Evolutionary conservation across 2,113 vertebrate species (phyloP).

Genomic region (Stegostoma tigrinum): DNA sequence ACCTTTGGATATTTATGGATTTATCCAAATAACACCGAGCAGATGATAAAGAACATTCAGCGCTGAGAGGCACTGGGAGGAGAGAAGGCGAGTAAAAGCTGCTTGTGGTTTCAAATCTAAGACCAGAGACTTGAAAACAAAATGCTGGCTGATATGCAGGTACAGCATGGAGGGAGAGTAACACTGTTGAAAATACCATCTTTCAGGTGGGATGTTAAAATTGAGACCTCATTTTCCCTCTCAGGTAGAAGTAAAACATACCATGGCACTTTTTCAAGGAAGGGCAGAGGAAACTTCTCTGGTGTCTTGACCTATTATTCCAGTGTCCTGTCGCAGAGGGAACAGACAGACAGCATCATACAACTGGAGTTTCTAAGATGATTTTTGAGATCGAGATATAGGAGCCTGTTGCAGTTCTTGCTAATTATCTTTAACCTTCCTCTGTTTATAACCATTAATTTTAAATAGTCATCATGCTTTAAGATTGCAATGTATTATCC

Average conservation of each 20-base stretch:
- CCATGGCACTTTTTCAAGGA: neutral
- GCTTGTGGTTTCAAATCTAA: neutral
- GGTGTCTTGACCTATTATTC: neutral
- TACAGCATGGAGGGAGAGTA: neutral
- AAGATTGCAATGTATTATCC: neutral
- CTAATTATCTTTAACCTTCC: too few relatives aligned
- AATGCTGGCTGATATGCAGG: neutral
- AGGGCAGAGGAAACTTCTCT: neutral
- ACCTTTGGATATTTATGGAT: neutral
- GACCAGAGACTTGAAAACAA: neutral
- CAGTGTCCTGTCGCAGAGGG: too few relatives aligned
- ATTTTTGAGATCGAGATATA: too few relatives aligned
- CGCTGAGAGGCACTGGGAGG: neutral
- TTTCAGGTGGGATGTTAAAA: neutral
- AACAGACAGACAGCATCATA: too few relatives aligned
- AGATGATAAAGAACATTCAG: neutral
- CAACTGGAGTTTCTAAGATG: too few relatives aligned
- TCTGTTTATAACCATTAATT: too few relatives aligned
- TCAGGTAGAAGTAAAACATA: neutral
- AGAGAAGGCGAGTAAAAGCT: neutral
- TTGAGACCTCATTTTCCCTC: neutral
- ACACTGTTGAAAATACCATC: neutral
- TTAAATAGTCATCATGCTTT: too few relatives aligned
- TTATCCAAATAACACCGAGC: neutral
- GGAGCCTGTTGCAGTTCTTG: too few relatives aligned